Conservation (phyloP, 2,113 vertebrate genomes). For the Otolemur garnettii region DNA sequence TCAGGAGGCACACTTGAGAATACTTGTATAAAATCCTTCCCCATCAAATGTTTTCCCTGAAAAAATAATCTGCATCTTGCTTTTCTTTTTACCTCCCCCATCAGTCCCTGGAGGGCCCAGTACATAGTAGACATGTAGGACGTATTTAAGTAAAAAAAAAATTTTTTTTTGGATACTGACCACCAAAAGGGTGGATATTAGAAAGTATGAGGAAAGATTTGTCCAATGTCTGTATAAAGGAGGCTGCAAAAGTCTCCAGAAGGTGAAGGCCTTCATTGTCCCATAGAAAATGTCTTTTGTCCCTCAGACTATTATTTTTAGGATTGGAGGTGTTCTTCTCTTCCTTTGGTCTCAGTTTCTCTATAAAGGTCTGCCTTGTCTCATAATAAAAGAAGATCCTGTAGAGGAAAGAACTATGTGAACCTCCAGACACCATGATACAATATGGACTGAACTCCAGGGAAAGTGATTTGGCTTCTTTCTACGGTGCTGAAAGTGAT, state of each 20-base stretch:
- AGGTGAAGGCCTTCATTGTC: neutral
- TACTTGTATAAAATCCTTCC: neutral
- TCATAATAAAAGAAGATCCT: neutral
- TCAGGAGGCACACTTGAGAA: neutral
- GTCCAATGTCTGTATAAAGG: neutral
- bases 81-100: neutral
- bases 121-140: neutral
- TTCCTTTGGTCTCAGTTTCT: neutral
- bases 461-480: neutral
- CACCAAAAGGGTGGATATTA: neutral
- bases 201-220: neutral
- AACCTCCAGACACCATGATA: neutral
- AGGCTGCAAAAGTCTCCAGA: neutral
- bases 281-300: neutral
- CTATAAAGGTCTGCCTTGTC: constrained; percentile 1
- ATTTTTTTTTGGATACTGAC: neutral
- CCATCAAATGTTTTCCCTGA: neutral
- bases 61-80: neutral
- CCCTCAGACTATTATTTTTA: neutral
- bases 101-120: neutral
- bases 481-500: neutral
- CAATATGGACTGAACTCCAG: neutral
- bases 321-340: neutral
- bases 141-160: neutral
- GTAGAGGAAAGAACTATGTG: neutral